phyloP scores from a whole-genome alignment of 2,113 vertebrate genomes.

The Pterocles gutturalis region DNA sequence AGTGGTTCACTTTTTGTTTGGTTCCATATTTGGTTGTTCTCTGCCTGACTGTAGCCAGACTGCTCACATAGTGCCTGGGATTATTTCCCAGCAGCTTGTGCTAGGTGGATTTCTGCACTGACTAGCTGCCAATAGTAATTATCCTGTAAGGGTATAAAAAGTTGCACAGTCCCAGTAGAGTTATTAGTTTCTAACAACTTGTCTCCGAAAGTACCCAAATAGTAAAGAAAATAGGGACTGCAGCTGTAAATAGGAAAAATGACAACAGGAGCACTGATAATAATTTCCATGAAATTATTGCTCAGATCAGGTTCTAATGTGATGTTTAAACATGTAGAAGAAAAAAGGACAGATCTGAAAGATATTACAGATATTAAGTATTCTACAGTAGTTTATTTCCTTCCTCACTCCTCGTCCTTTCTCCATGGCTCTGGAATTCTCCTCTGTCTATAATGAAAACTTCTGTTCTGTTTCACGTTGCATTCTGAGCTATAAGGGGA shows the following conservation, averaged over 20 bases:
- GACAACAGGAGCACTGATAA: not conserved
- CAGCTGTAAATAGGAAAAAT: not conserved
- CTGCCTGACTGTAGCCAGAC: not conserved
- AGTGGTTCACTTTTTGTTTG: not conserved
- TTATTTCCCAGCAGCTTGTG: not conserved
- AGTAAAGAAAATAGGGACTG: not conserved
- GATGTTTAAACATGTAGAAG: not conserved
- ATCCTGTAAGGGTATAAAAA: not conserved
- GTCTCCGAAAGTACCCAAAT: not conserved
- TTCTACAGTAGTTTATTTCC: not conserved
- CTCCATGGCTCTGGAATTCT: not conserved
- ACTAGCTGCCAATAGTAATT: not conserved
- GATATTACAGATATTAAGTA: not conserved
- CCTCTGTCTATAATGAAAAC: not conserved
- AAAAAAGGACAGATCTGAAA: not conserved
- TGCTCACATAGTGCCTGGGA: not conserved
- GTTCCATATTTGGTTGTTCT: not conserved
- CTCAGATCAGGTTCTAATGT: not conserved
- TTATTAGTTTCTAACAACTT: not conserved
- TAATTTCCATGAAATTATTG: not conserved
- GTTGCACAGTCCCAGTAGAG: not conserved
- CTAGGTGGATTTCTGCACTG: constrained; percentile 22
- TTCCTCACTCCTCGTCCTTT: not conserved
- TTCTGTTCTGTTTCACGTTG: not conserved
- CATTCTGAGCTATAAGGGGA: not conserved